Percentiles rank a stretch among this genome's conserved stretches.
phyloP scores from a whole-genome alignment of 2,888 invertebrate genomes.

The Rugalucina vietnamica region DNA sequence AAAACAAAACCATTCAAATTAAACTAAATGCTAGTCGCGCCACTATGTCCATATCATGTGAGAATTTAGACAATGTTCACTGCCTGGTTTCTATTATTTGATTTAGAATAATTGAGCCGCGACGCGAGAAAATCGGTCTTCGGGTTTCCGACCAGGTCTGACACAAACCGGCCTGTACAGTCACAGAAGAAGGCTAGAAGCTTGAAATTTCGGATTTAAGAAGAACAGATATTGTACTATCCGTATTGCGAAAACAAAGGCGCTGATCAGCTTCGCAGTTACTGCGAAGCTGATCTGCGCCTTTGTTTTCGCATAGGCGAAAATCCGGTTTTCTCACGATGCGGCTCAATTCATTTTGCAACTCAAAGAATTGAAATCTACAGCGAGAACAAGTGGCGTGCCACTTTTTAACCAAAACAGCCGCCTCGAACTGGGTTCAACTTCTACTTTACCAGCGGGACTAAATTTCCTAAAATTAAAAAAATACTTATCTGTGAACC shows the following conservation, averaged over 20 bases:
- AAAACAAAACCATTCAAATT: neutral
- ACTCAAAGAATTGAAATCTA: neutral
- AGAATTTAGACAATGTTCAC: neutral
- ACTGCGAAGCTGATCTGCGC: too few relatives aligned
- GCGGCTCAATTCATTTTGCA: neutral
- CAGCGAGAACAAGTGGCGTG: neutral
- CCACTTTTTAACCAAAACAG: neutral
- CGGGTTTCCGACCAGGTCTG: too few relatives aligned
- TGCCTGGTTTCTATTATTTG: neutral
- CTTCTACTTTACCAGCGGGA: neutral
- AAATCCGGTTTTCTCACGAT: too few relatives aligned
- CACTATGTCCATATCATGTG: neutral
- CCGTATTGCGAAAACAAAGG: too few relatives aligned
- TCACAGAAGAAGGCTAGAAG: too few relatives aligned
- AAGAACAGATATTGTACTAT: too few relatives aligned
- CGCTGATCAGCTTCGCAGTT: too few relatives aligned
- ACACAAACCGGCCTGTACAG: too few relatives aligned
- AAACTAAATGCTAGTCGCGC: neutral
- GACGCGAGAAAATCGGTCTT: too few relatives aligned
- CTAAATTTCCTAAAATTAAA: neutral
- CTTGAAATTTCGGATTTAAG: too few relatives aligned
- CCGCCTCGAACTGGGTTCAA: neutral
- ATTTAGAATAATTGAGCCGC: too few relatives aligned
- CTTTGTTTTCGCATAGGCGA: too few relatives aligned
- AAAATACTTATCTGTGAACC: constrained; percentile 2